A percentile compares a stretch with the other conserved stretches of the same genome.
Evolutionary conservation across 2,888 invertebrate genomes (phyloP).

Genomic region (Cheilosia vulpina): DNA sequence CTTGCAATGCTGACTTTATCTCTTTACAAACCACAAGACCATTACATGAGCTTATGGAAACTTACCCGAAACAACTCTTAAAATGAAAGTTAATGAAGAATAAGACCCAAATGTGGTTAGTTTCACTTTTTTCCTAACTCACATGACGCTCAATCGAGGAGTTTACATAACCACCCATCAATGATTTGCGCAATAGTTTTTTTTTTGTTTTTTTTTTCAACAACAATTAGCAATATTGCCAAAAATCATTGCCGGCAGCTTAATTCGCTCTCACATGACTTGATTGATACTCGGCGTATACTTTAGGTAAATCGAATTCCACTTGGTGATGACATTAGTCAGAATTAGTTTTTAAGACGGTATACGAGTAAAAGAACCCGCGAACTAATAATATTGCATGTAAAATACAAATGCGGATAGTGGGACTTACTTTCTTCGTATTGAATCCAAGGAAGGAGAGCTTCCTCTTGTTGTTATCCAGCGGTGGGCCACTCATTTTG

Average conservation of each 20-base stretch:
- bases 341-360: not conserved
- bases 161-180: slow-evolving; percentile 12
- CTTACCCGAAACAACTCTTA: not conserved
- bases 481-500: slow-evolving; percentile 81
- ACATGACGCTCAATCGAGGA: not conserved
- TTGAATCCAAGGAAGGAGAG: slow-evolving; percentile 90
- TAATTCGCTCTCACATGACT: not conserved
- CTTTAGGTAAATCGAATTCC: not conserved
- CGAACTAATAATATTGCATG: slow-evolving; percentile 1
- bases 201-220: too few relatives aligned
- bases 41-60: not conserved
- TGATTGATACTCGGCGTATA: not conserved
- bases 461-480: slow-evolving; percentile 87
- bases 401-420: not conserved
- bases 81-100: slow-evolving; percentile 8
- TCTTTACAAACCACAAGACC: not conserved
- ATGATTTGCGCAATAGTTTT: not conserved
- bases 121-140: slow-evolving; percentile 22
- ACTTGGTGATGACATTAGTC: not conserved
- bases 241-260: slow-evolving; percentile 14
- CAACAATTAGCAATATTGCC: slow-evolving; percentile 13
- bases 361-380: not conserved
- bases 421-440: slow-evolving; percentile 84
- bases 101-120: not conserved
- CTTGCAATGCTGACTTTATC: not conserved